Percentiles rank a stretch among this genome's conserved stretches.
Evolutionary conservation across 2,113 vertebrate species (phyloP).

Genomic region (Uria lomvia): DNA sequence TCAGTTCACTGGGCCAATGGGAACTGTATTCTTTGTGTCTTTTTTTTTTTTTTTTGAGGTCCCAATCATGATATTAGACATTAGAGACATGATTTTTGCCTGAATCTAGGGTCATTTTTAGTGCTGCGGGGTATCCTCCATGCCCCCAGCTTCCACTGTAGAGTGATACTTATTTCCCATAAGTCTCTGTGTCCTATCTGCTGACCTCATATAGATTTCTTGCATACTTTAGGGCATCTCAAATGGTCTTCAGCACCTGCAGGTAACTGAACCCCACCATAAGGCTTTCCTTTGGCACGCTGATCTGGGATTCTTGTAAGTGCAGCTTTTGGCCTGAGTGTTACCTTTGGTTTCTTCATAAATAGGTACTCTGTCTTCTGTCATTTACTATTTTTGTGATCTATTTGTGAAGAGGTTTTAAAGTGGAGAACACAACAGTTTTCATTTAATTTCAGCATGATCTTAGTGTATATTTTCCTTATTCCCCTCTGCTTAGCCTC

Average conservation of each 20-base stretch:
- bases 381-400: background rate
- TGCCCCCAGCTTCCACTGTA: background rate
- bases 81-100: background rate
- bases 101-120: background rate
- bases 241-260: background rate
- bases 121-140: background rate
- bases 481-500: background rate
- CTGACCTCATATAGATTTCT: background rate
- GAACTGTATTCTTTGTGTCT: background rate
- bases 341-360: background rate
- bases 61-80: background rate
- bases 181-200: background rate
- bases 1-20: background rate
- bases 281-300: background rate
- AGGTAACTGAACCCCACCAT: background rate
- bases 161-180: background rate
- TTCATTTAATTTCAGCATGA: background rate
- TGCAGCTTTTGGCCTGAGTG: background rate
- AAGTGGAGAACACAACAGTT: background rate
- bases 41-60: background rate
- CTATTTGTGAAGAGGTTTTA: background rate
- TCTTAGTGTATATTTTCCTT: background rate
- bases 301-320: background rate
- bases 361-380: background rate
- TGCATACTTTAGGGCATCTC: background rate